Base-by-base conservation (phyloP, 2,113 vertebrate species). In the Himantopus leucocephalus region DNA sequence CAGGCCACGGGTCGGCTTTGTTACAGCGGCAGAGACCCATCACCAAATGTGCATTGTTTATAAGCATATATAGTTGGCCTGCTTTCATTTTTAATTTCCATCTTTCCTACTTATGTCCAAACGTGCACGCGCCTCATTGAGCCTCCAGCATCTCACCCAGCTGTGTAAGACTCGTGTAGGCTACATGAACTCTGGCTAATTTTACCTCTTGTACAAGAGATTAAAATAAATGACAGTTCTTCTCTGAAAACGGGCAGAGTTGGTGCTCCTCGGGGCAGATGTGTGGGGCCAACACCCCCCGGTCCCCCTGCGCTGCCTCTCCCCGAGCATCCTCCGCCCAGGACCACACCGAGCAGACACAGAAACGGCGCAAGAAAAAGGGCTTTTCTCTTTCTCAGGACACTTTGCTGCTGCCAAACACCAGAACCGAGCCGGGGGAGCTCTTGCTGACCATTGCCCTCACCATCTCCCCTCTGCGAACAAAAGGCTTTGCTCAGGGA, bases 11-110 rank as follows among this genome's bases (percentile, higher is more conserved):
- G 73, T 10, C 20, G 9, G 53, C 78, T 58, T 15, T 7, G 20
- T 4, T 3, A 32, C 48, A 29, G 81, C 24, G 0, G 55, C 64
- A 58, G 14, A 53, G 56, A 34, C 22, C 45, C 66, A 4, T 8
- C 84, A 55, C 72, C 64, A 20, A n/a, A 21, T 0, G 1, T 0
- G 3, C 19, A 0, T 0, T 4, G 34, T 26, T 60, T 9, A 3
- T 1, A 10, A 8, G 24, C 17, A 29, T 0, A 27, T 1, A 6
- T 0, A 7, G 5, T 2, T 4, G 8, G 0, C 12, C 41, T 24
- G 56, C 18, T 41, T 24, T 18, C 3, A 15, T 27, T 48, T 47
- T 29, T 24, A 4, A 37, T 35, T 45, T 64, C 55, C 41, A 71
- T 52, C 70, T 35, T 17, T 45, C 16, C 35, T 27, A 4, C 17